Percentiles rank a stretch among this genome's conserved stretches.
phyloP scores from a whole-genome alignment of 2,888 invertebrate genomes.

The Panopea generosa region DNA sequence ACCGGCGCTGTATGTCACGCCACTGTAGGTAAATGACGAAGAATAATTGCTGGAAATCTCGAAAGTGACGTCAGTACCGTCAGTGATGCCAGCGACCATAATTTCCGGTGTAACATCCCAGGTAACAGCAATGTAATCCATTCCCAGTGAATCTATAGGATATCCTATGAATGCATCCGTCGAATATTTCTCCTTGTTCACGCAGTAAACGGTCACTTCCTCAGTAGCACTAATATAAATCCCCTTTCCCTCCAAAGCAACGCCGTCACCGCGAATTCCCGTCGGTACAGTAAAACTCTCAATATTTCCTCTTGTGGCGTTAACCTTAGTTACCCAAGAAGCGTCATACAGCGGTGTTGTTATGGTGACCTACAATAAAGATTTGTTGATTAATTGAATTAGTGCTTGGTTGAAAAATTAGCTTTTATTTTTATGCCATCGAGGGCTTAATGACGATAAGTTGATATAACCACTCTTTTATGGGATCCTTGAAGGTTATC shows the following conservation, averaged over 20 bases:
- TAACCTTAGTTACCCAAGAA: constrained; percentile 25
- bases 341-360: constrained; percentile 57
- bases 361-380: constrained; percentile 53
- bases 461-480: no score
- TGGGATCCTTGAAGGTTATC: no score
- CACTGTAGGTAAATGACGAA: constrained; percentile 36
- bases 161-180: constrained; percentile 72
- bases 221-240: constrained; percentile 57
- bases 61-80: constrained; percentile 57
- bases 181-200: constrained; percentile 67
- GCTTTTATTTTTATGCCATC: no score
- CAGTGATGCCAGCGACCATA: constrained; percentile 52
- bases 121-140: constrained; percentile 64
- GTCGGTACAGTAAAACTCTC: constrained; percentile 51
- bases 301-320: constrained; percentile 56
- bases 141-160: constrained; percentile 68
- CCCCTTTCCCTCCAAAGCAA: constrained; percentile 47
- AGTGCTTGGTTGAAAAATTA: no score
- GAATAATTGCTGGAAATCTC: constrained; percentile 41
- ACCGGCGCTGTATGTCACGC: constrained; percentile 49
- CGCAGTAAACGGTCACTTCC: constrained; percentile 67
- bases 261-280: constrained; percentile 43
- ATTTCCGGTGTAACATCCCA: constrained; percentile 45
- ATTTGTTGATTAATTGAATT: not conserved
- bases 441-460: no score